These are phyloP conservation scores for Musca vetustissima DNA, from an alignment of 1,140 invertebrate genomes.

Conservation along the genomic window DNA sequence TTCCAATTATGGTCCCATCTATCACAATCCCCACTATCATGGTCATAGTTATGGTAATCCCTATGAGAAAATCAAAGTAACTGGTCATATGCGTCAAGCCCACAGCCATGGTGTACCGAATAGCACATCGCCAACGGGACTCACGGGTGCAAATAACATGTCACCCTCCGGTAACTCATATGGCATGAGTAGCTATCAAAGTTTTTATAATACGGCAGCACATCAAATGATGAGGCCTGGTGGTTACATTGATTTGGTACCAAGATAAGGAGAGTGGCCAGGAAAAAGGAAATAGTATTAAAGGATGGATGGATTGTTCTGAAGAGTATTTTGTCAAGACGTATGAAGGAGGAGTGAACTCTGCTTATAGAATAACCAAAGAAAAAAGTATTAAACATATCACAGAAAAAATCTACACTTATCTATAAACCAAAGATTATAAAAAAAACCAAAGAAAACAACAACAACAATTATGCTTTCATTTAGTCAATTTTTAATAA, in stretches of 20 bases:
- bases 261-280: constrained; percentile 33
- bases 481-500: too few relatives aligned
- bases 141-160: neutral
- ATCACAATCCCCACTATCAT: constrained; percentile 55
- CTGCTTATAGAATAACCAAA: too few relatives aligned
- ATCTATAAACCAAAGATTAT: too few relatives aligned
- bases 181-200: constrained; percentile 47
- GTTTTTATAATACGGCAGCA: constrained; percentile 41
- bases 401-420: too few relatives aligned
- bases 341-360: too few relatives aligned
- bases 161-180: constrained; percentile 31
- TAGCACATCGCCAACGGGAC: constrained; percentile 25
- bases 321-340: too few relatives aligned
- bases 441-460: too few relatives aligned
- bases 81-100: constrained; percentile 39
- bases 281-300: too few relatives aligned
- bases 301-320: too few relatives aligned
- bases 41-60: constrained; percentile 45
- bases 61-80: constrained; percentile 53
- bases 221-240: constrained; percentile 54
- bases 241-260: constrained; percentile 53
- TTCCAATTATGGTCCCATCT: constrained; percentile 59
- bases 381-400: too few relatives aligned
- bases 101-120: neutral
- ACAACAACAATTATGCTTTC: too few relatives aligned